Evolutionary conservation across 2,888 invertebrate genomes (phyloP), one percentile per base, ranked within the genome.

Genomic region (Thereva unica): DNA sequence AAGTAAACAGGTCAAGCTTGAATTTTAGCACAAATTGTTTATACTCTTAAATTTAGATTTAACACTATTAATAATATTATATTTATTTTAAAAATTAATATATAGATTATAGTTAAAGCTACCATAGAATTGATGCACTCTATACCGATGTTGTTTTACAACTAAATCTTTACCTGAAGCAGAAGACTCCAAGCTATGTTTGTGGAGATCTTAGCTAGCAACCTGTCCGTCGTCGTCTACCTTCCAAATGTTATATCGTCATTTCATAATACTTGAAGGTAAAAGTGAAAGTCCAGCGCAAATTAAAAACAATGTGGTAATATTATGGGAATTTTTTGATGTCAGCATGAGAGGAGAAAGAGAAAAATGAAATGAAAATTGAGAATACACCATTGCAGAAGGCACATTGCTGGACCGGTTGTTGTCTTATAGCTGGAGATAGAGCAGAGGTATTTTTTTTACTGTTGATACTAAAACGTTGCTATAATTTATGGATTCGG

Each of bases 271-370:
- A 68, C 54, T 64, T 52, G 52, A 65, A 35, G 54, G 59, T 67
- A 64, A 68, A 68, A 68, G 68, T 68, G 68, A 68, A 68, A 68
- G 68, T 68, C 52, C 49, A 45, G 42, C 61, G 42, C 61, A n/a
- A 65, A 59, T 40, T 54, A 65, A 65, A 68, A 59, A 68, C 68
- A 68, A 68, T 68, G 65, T 45, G 52, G 47, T 52, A 40, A 57
- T 56, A 65, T 44, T 54, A 54, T 57, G 57, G 54, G 65, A 64
- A 65, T 61, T 59, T 23, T 50, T 50, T 34, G 50, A 34, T 4
- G 50, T 40, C 41, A 37, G 47, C 45, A 38, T 38, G 57, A 5
- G 10, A 47, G 9, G 10, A 7, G 12, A 10, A n/a, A 6, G 57
- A 8, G 34, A 40, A 44, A 55, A 23, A 41, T 55, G 10, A 55